phyloP scores from a whole-genome alignment of 2,888 invertebrate genomes.

The Caenorhabditis angaria region DNA sequence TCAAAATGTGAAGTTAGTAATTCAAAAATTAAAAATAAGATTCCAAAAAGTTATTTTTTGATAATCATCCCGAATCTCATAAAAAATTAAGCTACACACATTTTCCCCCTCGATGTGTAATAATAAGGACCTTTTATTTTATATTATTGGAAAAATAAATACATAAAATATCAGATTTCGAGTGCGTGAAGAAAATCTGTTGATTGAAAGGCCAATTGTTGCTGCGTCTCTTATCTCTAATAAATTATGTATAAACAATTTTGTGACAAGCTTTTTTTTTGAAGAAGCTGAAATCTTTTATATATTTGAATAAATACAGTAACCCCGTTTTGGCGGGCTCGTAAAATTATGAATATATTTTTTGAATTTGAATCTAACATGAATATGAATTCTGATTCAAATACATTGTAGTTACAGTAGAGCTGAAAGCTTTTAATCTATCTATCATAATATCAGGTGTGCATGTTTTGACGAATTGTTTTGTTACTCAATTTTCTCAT shows the following conservation, averaged over 20 bases:
- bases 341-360: background rate
- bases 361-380: background rate
- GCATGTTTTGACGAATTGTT: constrained; percentile 4
- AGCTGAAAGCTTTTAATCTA: background rate
- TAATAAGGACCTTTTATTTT: too few relatives aligned
- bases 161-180: background rate
- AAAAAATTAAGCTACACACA: too few relatives aligned
- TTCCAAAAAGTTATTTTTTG: too few relatives aligned
- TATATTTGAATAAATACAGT: background rate
- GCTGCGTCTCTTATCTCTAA: constrained; percentile 1
- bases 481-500: background rate
- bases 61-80: too few relatives aligned
- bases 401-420: background rate
- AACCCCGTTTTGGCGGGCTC: background rate
- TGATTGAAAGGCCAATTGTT: background rate
- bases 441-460: background rate
- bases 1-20: too few relatives aligned
- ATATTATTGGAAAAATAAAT: background rate
- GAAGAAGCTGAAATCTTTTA: too few relatives aligned
- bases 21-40: too few relatives aligned
- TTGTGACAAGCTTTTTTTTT: too few relatives aligned
- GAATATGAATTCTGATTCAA: background rate
- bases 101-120: too few relatives aligned
- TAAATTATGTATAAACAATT: too few relatives aligned
- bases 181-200: background rate